A percentile compares a stretch with the other conserved stretches of the same genome.
phyloP scores from a whole-genome alignment of 1,140 invertebrate genomes.

The Drosophila sechellia region DNA sequence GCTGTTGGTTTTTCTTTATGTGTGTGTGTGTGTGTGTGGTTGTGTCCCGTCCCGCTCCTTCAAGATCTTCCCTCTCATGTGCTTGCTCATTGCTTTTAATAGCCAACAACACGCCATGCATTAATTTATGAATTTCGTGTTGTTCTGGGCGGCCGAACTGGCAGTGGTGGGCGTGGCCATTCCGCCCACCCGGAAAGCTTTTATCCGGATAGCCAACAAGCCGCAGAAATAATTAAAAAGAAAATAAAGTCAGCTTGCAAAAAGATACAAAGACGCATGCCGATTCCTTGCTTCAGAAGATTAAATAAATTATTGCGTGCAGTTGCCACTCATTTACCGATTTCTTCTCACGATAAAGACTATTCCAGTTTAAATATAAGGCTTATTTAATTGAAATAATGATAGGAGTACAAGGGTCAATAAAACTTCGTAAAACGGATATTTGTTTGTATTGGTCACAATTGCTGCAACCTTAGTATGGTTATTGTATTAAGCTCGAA shows the following conservation, averaged over 20 bases:
- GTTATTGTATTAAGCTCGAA: too few species aligned
- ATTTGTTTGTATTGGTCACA: too few species aligned
- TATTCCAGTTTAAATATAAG: too few species aligned
- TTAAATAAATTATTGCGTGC: conserved; percentile 23
- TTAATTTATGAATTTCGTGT: conserved; percentile 78
- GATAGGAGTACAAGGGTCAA: too few species aligned
- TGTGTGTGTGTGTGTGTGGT: conserved; percentile 1
- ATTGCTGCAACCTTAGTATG: too few species aligned
- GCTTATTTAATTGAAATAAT: too few species aligned
- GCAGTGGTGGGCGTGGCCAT: conserved; percentile 28
- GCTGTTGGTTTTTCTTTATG: conserved; percentile 42
- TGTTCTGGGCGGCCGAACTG: conserved; percentile 14
- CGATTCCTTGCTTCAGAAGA: not conserved
- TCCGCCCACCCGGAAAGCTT: conserved; percentile 61
- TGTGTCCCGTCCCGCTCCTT: conserved; percentile 14
- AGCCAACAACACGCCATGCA: conserved; percentile 81
- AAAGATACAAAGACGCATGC: conserved; percentile 16
- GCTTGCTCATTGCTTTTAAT: conserved; percentile 82
- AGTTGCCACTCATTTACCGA: not conserved
- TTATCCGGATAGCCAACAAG: conserved; percentile 48
- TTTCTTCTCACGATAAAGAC: too few species aligned
- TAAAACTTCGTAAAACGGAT: too few species aligned
- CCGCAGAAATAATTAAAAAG: conserved; percentile 66
- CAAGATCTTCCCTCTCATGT: conserved; percentile 57
- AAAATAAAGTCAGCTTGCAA: conserved; percentile 14